phyloP scores from a whole-genome alignment of 2,113 vertebrate genomes.

The Ursus arctos region DNA sequence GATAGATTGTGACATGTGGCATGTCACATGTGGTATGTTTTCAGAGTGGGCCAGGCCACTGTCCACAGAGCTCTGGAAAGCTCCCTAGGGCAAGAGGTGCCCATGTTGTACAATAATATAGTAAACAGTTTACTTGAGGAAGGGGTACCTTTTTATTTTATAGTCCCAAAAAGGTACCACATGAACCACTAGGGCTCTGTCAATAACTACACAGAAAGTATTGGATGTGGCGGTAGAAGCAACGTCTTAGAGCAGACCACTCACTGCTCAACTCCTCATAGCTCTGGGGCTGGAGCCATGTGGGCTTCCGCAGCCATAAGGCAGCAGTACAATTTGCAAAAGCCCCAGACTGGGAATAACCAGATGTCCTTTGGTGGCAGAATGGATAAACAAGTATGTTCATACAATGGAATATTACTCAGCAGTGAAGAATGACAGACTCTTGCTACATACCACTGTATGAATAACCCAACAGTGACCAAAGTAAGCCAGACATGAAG shows the following conservation, averaged over 20 bases:
- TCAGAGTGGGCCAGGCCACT: neutral
- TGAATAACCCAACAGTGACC: neutral
- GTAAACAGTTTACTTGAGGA: neutral
- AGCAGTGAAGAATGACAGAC: neutral
- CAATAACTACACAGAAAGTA: neutral
- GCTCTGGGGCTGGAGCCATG: neutral
- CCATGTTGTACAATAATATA: neutral
- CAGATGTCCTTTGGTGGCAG: neutral
- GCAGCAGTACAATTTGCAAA: no score
- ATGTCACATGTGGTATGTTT: neutral
- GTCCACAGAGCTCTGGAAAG: neutral
- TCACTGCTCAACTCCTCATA: neutral
- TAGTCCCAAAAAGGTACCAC: no score
- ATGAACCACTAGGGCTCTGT: neutral
- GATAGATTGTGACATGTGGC: neutral
- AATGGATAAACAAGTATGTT: neutral
- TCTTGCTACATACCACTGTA: fast-evolving
- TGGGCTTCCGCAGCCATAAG: neutral
- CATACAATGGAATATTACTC: neutral
- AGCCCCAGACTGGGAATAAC: neutral
- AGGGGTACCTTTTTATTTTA: neutral
- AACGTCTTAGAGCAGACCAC: neutral
- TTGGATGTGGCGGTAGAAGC: neutral
- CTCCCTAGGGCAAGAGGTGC: neutral
- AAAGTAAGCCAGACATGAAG: neutral